phyloP scores from a whole-genome alignment of 2,113 vertebrate species.

The Ammodytes dubius region DNA sequence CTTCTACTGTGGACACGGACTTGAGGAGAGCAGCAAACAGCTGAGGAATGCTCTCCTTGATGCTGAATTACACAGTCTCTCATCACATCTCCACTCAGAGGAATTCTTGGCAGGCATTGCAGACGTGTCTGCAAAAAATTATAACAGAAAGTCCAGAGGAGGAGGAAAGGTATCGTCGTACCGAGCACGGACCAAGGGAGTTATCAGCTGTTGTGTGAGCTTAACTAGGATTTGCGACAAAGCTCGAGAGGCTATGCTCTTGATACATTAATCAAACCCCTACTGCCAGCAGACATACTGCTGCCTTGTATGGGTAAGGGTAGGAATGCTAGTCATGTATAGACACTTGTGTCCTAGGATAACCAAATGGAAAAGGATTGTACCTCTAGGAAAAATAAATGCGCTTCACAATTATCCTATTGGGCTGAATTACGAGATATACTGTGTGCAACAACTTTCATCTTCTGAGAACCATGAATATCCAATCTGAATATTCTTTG shows the following conservation, averaged over 20 bases:
- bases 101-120: constrained; percentile 63
- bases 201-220: constrained; percentile 59
- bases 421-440: background rate
- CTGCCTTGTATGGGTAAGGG: constrained; percentile 75
- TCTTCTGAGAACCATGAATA: no score
- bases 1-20: constrained; percentile 67
- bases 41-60: constrained; percentile 71
- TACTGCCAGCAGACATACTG: constrained; percentile 51
- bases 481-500: no score
- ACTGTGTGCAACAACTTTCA: background rate
- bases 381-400: background rate
- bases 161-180: constrained; percentile 50
- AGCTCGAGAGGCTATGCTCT: constrained; percentile 26
- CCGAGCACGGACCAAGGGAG: constrained; percentile 10
- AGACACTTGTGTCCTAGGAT: background rate
- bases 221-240: constrained; percentile 58
- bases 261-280: constrained; percentile 60
- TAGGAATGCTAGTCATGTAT: constrained; percentile 68
- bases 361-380: background rate
- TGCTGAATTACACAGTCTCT: constrained; percentile 68
- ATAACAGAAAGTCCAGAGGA: constrained; percentile 31
- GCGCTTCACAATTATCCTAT: background rate
- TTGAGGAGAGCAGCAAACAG: constrained; percentile 58
- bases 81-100: constrained; percentile 54
- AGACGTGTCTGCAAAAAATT: constrained; percentile 53